Evolutionary conservation across 2,113 vertebrate species (phyloP), one percentile per base, ranked within the genome.

Genomic region (Coracopsis vasa): DNA sequence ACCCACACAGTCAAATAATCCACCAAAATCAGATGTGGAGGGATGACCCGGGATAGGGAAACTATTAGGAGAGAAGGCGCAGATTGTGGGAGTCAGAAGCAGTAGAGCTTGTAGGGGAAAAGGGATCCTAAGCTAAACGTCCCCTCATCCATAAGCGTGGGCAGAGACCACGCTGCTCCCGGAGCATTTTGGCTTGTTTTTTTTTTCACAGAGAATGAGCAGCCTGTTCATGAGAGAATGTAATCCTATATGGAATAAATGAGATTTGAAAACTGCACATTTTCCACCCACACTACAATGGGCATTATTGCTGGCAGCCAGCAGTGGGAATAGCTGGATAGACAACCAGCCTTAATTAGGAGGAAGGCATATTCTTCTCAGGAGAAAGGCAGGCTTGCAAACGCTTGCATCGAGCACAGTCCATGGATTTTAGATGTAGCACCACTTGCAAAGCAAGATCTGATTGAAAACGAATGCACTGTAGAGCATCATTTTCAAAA

Each of bases 251-350:
- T 64, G 61, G 88, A 95, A 96, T 91, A 96, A 96, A 97, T 95
- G 94, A 96, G 90, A 95, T 96, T 96, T 93, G 90, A 96, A 94
- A 95, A 93, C 80, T 92, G 86, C 86, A 6, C 93, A 93, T 94
- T 93, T 96, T 96, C 94, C 90, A 84, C 95, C 95, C 92, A 96
- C 94, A 91, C 86, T 96, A 96, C 92, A 94, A 96, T 84, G 90
- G 95, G 72, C 95, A 95, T 93, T 96, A 93, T 80, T 92, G 93
- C 94, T 81, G 80, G 80, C 80, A 95, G 92, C 65, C 86, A 88
- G 94, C 90, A 80, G 72, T 93, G 92, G 95, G 94, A 95, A 96
- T 96, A 96, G 65, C 77, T 84, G 88, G 65, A 62, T 88, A 88
- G 96, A 92, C 89, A 94, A 87, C 91, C 67, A 89, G 86, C 83